Base-by-base conservation (phyloP, 2,797 vertebrate genomes). In the Triplophysa bombifrons region DNA sequence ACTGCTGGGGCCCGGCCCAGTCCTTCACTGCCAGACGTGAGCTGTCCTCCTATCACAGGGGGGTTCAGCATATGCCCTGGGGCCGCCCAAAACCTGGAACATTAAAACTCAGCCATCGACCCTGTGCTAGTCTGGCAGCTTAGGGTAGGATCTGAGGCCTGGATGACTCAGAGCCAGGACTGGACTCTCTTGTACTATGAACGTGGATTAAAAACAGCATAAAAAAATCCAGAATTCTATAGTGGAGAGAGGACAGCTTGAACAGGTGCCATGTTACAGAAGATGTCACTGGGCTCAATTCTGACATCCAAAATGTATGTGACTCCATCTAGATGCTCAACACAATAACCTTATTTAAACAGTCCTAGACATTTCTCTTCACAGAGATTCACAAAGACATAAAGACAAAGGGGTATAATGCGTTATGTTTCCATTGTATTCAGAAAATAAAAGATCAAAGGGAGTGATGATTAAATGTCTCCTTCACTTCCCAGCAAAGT, bases 111-210 rank as follows among this genome's bases (percentile, higher is more conserved):
- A 77, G 86, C 87, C 84, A 80, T 84, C 87, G 90, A 90, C 89
- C 87, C 76, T 91, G 88, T 91, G 88, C 88, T 2, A 80, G 89
- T 88, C 80, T 92, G 91, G 90, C 90, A 91, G 88, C 74, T 84
- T 73, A 86, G 87, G 86, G 81, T 61, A 84, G 83, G 84, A 84
- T 88, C 82, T 84, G 67, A 68, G 80, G 86, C 82, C 68, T 80
- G 77, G 68, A 46, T 25, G 56, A 69, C 65, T 44, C 70, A 71
- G 55, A 78, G 77, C 77, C 82, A 72, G 46, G 51, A 34, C 53
- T 48, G 64, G 67, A 60, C 41, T 67, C 61, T 56, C 60, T 53
- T 55, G 61, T 34, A 51, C 65, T 41, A 20, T 58, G 19, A 76
- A 53, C 63, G 46, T 9, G 13, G 14, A 82, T 64, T 74, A 64